Evolutionary conservation across 2,888 invertebrate species (phyloP), one percentile per base, ranked within the genome.

Genomic region (Clivina fossor): DNA sequence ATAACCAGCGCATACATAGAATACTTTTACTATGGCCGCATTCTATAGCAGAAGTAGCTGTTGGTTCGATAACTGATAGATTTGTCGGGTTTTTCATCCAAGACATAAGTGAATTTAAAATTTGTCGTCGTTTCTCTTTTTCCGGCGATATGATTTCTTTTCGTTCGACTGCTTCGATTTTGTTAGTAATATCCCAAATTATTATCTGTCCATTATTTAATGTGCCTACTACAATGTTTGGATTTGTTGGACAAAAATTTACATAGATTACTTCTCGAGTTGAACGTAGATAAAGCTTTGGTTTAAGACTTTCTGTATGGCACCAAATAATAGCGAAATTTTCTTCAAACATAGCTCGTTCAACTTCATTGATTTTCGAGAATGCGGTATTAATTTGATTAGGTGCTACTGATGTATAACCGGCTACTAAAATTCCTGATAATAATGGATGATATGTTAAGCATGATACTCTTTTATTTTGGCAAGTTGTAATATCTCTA

Each of bases 241-340:
- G 82, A 66, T 88, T 76, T 58, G 80, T 81, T 1, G 86, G 86
- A 66, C 86, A 88, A 69, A 86, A 85, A 0, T 84, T 79, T 7
- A 89, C 69, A 0, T 75, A 69, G 24, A 81, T 80, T 0, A 88
- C 80, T 72, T 87, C 85, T 33, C 85, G 76, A 0, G 83, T 80
- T 3, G 84, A 76, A 67, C 86, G 81, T 50, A 90, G 77, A 62
- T 83, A 80, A 30, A 90, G 70, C 72, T 86, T 88, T 15, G 86
- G 86, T 18, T 79, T 74, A 2, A 90, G 71, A 50, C 80, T 82
- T 62, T 90, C 88, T 18, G 78, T 76, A 59, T 87, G 84, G 61
- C 86, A 86, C 89, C 90, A 90, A 61, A 89, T 77, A 57, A 88
- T 74, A 1, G 88, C 83, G 0, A 83, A 82, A 69, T 87, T 85